These are phyloP conservation scores for Drosophila fuyamai DNA, from an alignment of 1,140 invertebrate species.

Conservation along the genomic window DNA sequence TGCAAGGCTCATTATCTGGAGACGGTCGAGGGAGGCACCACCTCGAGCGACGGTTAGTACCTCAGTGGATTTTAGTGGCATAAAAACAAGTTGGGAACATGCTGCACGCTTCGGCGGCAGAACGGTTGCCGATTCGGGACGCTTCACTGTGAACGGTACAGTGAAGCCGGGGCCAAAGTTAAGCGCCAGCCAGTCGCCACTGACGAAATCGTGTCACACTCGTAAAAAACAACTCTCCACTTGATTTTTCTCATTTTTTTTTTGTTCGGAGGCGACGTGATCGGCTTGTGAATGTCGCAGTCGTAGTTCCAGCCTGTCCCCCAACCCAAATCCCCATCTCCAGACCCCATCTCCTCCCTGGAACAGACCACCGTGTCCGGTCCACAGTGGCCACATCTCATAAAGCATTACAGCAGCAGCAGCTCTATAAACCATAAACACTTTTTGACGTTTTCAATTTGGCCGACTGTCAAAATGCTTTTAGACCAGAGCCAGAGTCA, in stretches of 20 bases:
- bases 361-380: slow-evolving; percentile 68
- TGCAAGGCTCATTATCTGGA: slow-evolving; percentile 99
- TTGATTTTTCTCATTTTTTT: slow-evolving; percentile 10
- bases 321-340: background rate
- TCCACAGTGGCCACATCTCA: slow-evolving; percentile 49
- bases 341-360: slow-evolving; percentile 4
- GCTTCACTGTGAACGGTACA: slow-evolving; percentile 56
- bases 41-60: slow-evolving; percentile 92
- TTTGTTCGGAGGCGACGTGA: slow-evolving; percentile 63
- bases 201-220: slow-evolving; percentile 81
- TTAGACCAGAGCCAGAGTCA: slow-evolving; percentile 50
- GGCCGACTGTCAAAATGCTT: slow-evolving; percentile 80
- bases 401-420: slow-evolving; percentile 28
- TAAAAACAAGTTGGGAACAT: slow-evolving; percentile 56
- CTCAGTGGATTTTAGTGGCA: background rate
- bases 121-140: slow-evolving; percentile 73
- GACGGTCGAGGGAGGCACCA: slow-evolving; percentile 95
- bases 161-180: slow-evolving; percentile 26
- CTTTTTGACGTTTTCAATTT: slow-evolving; percentile 83
- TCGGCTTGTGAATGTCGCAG: slow-evolving; percentile 67
- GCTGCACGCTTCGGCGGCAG: slow-evolving; percentile 60
- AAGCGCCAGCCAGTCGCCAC: slow-evolving; percentile 73
- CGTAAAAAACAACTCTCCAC: slow-evolving; percentile 50
- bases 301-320: background rate
- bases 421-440: slow-evolving; percentile 77